Evolutionary conservation across 2,113 vertebrate genomes (phyloP), one percentile per base, ranked within the genome.

Genomic region (Paedocypris sp.): DNA sequence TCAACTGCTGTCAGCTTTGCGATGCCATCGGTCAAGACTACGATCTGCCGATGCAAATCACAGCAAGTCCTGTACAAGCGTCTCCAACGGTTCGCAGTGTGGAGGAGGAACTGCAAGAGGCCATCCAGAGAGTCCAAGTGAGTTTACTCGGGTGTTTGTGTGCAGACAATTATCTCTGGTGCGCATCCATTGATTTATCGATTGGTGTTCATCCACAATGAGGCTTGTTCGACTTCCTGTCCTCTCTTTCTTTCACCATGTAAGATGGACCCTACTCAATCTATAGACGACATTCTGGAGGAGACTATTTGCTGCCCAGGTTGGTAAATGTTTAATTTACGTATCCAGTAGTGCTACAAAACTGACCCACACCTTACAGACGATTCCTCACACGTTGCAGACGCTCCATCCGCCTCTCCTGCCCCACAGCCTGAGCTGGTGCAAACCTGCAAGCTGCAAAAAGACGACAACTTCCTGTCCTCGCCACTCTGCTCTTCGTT

Each of bases 31-130:
- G 81, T 64, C 82, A 82, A 62, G 87, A 89, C 69, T 86, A 86
- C 63, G 87, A 90, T 71, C 77, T 90, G 72, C 88, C 88, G 10
- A 80, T 88, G 66, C 83, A 88, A 79, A 90, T 90, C 66, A 90
- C 88, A 25, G 87, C 86, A 5, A 90, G 85, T 65, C 87, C 88
- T 10, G 72, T 65, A 31, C 82, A 84, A 66, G 76, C 76, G 4
- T 68, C 73, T 20, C 71, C 82, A 1, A 57, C 70, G 4, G 69
- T 78, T 43, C 83, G 82, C 39, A 91, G 87, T 53, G 80, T 92
- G 67, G 90, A 94, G 64, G 90, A 94, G 57, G 89, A 93, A 50
- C 82, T 94, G 3, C 90, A 90, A 72, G 90, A 92, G 66, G 91
- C 90, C 2, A 93, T 93, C 57, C 88, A 88, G 60, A 89, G 84